phyloP scores from a whole-genome alignment of 2,113 vertebrate genomes.

The Crotalus helleri region DNA sequence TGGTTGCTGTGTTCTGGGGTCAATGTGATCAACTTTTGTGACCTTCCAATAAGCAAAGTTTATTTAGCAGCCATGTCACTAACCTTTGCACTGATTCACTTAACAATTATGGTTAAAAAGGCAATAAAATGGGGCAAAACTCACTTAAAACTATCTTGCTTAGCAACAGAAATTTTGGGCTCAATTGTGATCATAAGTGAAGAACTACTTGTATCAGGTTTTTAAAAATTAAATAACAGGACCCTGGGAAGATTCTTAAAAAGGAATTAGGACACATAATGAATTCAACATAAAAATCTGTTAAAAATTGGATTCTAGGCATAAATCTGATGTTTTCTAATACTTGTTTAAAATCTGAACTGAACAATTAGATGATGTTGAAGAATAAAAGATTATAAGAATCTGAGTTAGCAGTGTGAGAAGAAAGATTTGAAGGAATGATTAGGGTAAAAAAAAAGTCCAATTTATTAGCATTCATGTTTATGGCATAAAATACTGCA shows the following conservation, averaged over 20 bases:
- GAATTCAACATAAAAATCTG: neutral
- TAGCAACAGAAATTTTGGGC: neutral
- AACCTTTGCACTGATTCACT: neutral
- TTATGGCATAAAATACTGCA: neutral
- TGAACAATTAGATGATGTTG: neutral
- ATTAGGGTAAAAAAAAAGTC: neutral
- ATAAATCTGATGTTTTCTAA: neutral
- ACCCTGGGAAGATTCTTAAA: neutral
- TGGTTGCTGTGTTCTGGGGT: no score
- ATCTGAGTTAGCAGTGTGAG: neutral
- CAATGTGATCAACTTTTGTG: no score
- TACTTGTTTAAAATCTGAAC: neutral
- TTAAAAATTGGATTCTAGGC: conserved; percentile 8
- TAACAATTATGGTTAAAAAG: neutral
- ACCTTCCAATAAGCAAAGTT: no score
- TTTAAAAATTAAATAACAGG: neutral
- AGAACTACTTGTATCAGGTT: neutral
- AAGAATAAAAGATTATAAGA: neutral
- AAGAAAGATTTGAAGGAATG: conserved; percentile 10
- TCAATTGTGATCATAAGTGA: no score
- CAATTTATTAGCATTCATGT: neutral
- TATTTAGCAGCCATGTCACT: no score
- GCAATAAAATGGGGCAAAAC: neutral
- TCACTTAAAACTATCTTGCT: neutral
- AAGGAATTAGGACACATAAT: neutral